Conservation (phyloP, 2,797 vertebrate species). For the Mus caroli region DNA sequence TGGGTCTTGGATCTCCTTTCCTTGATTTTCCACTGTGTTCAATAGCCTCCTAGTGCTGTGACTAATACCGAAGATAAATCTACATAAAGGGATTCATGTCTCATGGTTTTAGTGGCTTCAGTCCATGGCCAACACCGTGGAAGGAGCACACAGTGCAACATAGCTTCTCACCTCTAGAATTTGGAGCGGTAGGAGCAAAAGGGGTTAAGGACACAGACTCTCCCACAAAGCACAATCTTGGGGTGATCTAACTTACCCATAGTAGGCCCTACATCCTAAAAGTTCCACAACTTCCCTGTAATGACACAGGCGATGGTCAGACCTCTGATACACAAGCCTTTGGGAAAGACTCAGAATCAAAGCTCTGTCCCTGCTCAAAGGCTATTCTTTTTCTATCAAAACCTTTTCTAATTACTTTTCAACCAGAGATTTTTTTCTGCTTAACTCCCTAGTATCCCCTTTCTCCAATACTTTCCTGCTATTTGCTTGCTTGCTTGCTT, state of each 20-base stretch:
- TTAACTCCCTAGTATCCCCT: neutral
- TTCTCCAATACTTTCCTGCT: neutral
- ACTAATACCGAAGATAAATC: neutral
- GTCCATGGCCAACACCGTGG: too few species aligned
- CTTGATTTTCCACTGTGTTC: neutral
- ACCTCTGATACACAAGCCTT: neutral
- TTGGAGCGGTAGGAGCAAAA: fast-evolving
- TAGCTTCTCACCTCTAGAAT: neutral
- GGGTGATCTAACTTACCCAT: neutral
- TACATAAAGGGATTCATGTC: neutral
- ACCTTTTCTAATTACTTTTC: neutral
- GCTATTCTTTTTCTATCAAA: conserved; percentile 50
- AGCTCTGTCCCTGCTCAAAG: neutral
- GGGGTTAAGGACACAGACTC: neutral
- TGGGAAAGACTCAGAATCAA: neutral
- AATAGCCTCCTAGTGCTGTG: neutral
- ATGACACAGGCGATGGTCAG: neutral
- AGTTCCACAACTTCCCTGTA: neutral
- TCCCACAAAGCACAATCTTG: neutral
- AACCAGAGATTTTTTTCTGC: neutral
- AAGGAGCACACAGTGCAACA: too few species aligned
- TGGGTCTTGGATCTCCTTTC: neutral
- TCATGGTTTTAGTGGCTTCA: neutral
- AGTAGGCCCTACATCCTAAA: too few species aligned
- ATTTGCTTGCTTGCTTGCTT: neutral